These are phyloP conservation scores for Mnemiopsis leidyi DNA, from an alignment of 37 sponge, comb jelly and placozoan genomes.

Conservation along the genomic window DNA sequence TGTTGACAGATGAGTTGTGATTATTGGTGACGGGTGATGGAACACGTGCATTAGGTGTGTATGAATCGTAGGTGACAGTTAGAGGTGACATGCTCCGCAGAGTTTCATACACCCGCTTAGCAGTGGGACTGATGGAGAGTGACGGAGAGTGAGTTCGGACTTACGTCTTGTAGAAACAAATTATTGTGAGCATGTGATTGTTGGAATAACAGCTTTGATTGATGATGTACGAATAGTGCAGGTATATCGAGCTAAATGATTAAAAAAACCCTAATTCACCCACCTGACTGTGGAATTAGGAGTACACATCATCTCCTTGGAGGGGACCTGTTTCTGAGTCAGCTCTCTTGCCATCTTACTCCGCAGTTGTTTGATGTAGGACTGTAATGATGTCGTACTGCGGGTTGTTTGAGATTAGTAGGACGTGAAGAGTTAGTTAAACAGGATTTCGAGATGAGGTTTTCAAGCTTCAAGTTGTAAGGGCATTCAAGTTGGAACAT, in stretches of 20 bases:
- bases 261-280: neutral
- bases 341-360: slow-evolving; percentile 63
- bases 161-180: no score
- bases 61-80: neutral
- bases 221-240: no score
- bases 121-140: neutral
- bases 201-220: no score
- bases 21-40: neutral
- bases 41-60: neutral
- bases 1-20: neutral
- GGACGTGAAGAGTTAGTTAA: no score
- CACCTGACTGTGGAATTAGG: slow-evolving; percentile 60
- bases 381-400: slow-evolving; percentile 57
- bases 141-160: neutral
- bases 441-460: no score
- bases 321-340: slow-evolving; percentile 52
- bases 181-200: no score
- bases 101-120: neutral
- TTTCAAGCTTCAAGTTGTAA: no score
- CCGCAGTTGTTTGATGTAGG: slow-evolving; percentile 51
- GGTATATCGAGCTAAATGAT: no score
- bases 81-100: neutral
- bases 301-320: slow-evolving; percentile 62
- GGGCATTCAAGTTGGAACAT: no score
- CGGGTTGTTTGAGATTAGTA: no score